Evolutionary conservation across 2,888 invertebrate species (phyloP), one percentile per base, ranked within the genome.

Genomic region (Chaitophorus viminalis): DNA sequence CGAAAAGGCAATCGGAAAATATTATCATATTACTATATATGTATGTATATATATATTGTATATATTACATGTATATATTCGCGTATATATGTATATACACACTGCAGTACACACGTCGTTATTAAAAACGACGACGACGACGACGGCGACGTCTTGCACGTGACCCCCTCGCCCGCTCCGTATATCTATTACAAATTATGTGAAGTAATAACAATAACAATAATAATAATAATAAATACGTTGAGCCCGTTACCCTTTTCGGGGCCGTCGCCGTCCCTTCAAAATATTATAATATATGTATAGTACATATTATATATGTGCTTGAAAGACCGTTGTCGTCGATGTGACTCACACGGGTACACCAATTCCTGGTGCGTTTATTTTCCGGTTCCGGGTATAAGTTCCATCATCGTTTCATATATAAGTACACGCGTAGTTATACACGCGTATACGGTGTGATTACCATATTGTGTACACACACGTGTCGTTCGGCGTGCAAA

Each of bases 91-190:
- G 21, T 60, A 60, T 60, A 60, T 36, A 74, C 33, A 82, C 36
- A 6, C n/a, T n/a, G n/a, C 39, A 8, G 52, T 29, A 36, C 83
- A 31, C 60, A 11, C 83, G 75, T 86, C 29, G 86, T 79, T 86
- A 79, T 86, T 86, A 86, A 86, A 79, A 85, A 79, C 70, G 72
- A 78, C 85, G 84, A n/a, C n/a, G n/a, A n/a, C n/a, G n/a, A 78
- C 85, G 84, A 79, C 70, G 72, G 72, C 85, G 84, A 54, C 70
- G 86, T 86, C 52, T 86, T 74, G 86, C 86, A 79, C 86, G 79
- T 74, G 36, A 77, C 65, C 76, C 39, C 54, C 77, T 17, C 29
- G 31, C 52, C 31, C 46, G 46, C 46, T 11, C 46, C 46, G 46
- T 14, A 46, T 11, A 14, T 46, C 46, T 46, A 46, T 46, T 46